Base-by-base conservation (phyloP, 1,140 invertebrate species). In the Xylocopa sonorina region DNA sequence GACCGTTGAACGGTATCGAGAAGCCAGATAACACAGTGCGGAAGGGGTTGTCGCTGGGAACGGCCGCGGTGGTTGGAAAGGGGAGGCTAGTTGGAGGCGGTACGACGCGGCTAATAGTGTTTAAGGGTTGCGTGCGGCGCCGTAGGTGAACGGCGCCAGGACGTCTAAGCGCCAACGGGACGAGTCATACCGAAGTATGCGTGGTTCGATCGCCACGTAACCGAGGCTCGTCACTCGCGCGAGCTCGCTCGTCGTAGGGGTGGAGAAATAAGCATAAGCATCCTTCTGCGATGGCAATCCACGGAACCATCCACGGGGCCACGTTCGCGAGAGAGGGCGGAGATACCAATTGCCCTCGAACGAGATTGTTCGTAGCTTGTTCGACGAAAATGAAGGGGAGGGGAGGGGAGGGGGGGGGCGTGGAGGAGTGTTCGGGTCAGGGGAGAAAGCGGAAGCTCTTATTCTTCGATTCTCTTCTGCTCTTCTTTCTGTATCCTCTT, bases 101-200 rank as follows among this genome's bases (percentile, higher is more conserved):
- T 14, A 66, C 48, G 73, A 51, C 76, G 34, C 38, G 64, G 79
- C 71, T 88, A 84, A 87, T 82, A 77, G 81, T 69, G 81, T 79
- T 84, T 67, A 81, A 81, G 86, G 82, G 81, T 90, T 84, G 88
- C 89, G 89, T 90, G 89, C 78, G 89, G 89, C 88, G 89, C 89
- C 89, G 79, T 73, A 80, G 64, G 85, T 82, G 78, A 83, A 68
- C 73, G 87, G 88, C 88, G 87, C 85, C 89, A 81, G 69, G 86
- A 84, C 83, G 89, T 89, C 89, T 90, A 81, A 87, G 73, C 87
- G 82, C 69, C 79, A 46, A 84, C 78, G 62, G 75, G 75, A 55
- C 62, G 78, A 78, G 14, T 43, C 38, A 68, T 83, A 62, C 55
- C 74, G 69, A 63, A 84, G 80, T 74, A 78, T 55, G 38, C 78